phyloP scores from a whole-genome alignment of 2,888 invertebrate genomes.

The Acleris literana region DNA sequence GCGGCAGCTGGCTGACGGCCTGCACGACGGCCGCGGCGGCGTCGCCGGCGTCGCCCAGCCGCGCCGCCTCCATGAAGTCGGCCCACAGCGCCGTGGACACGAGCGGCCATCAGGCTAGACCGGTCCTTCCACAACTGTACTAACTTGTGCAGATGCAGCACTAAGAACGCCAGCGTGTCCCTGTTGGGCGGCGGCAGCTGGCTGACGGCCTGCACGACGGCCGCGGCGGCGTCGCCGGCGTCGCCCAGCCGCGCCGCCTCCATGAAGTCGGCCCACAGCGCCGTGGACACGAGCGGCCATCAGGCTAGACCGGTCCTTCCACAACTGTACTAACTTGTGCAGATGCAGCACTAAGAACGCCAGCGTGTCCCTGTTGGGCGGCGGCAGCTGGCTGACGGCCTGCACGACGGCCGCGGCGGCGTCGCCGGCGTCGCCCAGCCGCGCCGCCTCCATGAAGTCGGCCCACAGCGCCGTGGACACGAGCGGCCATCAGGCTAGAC shows the following conservation, averaged over 20 bases:
- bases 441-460: constrained; percentile 89
- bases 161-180: constrained; percentile 96
- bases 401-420: constrained; percentile 87
- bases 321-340: constrained; percentile 66
- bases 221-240: constrained; percentile 84
- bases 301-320: too few species aligned
- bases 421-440: constrained; percentile 81
- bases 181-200: constrained; percentile 96
- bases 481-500: constrained; percentile 85
- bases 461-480: constrained; percentile 92
- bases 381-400: constrained; percentile 92
- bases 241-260: constrained; percentile 85
- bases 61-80: constrained; percentile 89
- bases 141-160: constrained; percentile 90
- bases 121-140: not conserved
- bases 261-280: constrained; percentile 92
- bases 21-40: constrained; percentile 87
- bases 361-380: constrained; percentile 96
- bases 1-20: constrained; percentile 92
- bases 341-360: constrained; percentile 96
- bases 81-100: constrained; percentile 92
- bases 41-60: constrained; percentile 81
- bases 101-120: constrained; percentile 85
- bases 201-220: constrained; percentile 89
- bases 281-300: constrained; percentile 92